A percentile compares a stretch with the other conserved stretches of the same genome.
Evolutionary conservation across 2,888 invertebrate genomes (phyloP).

Genomic region (Meteorus colon): DNA sequence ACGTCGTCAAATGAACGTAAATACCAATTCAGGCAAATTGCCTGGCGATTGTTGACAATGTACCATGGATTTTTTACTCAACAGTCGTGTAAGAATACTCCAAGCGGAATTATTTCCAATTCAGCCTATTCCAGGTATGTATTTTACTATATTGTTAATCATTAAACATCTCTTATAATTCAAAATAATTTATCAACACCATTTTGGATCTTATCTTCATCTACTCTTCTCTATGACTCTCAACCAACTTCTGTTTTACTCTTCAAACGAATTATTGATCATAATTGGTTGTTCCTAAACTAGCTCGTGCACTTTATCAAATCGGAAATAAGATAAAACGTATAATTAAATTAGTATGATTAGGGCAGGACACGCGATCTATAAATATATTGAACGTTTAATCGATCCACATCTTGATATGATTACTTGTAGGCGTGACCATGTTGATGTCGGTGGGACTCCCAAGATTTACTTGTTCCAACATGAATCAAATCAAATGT

Average conservation of each 20-base stretch:
- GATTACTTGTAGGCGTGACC: background rate
- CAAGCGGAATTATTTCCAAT: conserved; percentile 81
- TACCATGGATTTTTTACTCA: conserved; percentile 60
- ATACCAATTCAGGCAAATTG: conserved; percentile 4
- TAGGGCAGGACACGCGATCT: background rate
- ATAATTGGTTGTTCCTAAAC: background rate
- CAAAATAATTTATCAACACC: background rate
- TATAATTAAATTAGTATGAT: background rate
- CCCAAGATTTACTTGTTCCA: background rate
- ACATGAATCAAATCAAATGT: background rate
- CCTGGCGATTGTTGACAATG: conserved; percentile 45
- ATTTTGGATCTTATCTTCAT: background rate
- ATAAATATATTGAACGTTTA: background rate
- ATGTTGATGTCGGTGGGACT: background rate
- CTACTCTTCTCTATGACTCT: background rate
- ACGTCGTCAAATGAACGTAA: conserved; percentile 1
- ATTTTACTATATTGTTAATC: background rate
- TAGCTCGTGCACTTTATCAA: background rate
- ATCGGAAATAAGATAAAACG: background rate
- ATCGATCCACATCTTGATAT: background rate
- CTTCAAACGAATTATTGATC: background rate
- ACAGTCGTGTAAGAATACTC: conserved; percentile 78
- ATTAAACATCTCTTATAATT: background rate
- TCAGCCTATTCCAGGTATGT: conserved; percentile 66
- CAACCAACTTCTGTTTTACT: background rate